These are phyloP conservation scores for Holocentrus rufus DNA, from an alignment of 2,797 vertebrate genomes.

Conservation along the genomic window DNA sequence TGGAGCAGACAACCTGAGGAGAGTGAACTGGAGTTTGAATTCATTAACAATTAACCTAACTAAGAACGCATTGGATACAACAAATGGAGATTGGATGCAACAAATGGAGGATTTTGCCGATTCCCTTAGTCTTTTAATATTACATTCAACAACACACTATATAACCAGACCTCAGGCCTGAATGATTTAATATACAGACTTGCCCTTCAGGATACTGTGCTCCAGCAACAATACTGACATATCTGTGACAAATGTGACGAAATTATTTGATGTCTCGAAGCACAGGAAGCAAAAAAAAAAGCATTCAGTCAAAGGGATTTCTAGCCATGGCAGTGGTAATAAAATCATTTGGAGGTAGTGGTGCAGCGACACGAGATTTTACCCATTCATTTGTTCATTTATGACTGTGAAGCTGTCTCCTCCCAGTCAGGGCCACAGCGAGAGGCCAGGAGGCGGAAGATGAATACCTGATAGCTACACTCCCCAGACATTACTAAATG, in stretches of 20 bases:
- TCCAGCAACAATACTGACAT: conserved; percentile 29
- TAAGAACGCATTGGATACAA: conserved; percentile 55
- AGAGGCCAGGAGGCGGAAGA: conserved; percentile 69
- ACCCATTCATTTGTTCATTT: conserved; percentile 73
- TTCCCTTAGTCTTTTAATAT: conserved; percentile 28
- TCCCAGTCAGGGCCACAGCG: conserved; percentile 64
- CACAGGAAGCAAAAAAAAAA: conserved; percentile 43
- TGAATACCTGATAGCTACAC: conserved; percentile 77
- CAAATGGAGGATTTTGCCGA: conserved; percentile 47
- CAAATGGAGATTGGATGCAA: conserved; percentile 63
- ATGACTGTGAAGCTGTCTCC: conserved; percentile 67
- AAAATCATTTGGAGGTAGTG: conserved; percentile 62
- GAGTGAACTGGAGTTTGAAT: conserved; percentile 55
- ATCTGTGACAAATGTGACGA: conserved; percentile 47
- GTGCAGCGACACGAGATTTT: conserved; percentile 55
- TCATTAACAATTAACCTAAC: conserved; percentile 71
- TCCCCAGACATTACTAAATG: conserved; percentile 81
- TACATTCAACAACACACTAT: conserved; percentile 15
- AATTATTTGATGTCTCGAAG: conserved; percentile 49
- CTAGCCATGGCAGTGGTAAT: conserved; percentile 46
- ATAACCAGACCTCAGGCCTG: conserved; percentile 31
- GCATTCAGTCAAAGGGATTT: conserved; percentile 43
- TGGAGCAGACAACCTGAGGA: conserved; percentile 43
- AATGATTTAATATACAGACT: conserved; percentile 41
- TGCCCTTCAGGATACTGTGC: conserved; percentile 32